These are phyloP conservation scores for Drosophila nr. medialis DNA, from an alignment of 2,888 invertebrate species.

Conservation along the genomic window DNA sequence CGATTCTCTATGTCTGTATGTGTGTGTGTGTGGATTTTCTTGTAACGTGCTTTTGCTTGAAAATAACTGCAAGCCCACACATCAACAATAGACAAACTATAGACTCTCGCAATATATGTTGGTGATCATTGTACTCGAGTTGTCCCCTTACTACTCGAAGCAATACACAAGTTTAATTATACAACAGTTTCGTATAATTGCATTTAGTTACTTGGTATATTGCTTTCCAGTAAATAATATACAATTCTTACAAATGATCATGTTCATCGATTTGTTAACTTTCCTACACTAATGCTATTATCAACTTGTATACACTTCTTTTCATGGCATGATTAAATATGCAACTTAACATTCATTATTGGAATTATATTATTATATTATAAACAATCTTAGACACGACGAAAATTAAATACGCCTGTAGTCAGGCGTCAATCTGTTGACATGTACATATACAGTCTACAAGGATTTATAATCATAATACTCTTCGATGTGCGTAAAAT, in stretches of 20 bases:
- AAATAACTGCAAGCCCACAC: slow-evolving; percentile 27
- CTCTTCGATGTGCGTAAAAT: background rate
- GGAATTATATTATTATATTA: too few relatives aligned
- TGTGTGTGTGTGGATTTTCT: slow-evolving; percentile 27
- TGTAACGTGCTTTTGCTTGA: slow-evolving; percentile 55
- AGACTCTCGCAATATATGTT: slow-evolving; percentile 1
- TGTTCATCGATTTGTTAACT: slow-evolving; percentile 1
- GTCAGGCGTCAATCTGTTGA: too few relatives aligned
- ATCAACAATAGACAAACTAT: background rate
- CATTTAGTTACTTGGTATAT: background rate
- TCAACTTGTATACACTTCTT: background rate
- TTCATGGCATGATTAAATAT: background rate
- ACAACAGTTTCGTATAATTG: slow-evolving; percentile 11
- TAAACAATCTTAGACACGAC: too few relatives aligned
- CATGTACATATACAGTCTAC: background rate
- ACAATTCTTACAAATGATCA: background rate
- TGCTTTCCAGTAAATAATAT: background rate
- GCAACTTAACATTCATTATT: background rate
- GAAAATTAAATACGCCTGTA: too few relatives aligned
- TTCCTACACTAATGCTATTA: background rate
- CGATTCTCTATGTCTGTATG: slow-evolving; percentile 1
- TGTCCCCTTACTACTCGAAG: background rate
- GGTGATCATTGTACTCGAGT: slow-evolving; percentile 29
- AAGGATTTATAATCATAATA: background rate
- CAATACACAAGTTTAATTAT: slow-evolving; percentile 12